These are phyloP conservation scores for Serranus cabrilla DNA, from an alignment of 2,797 vertebrate species.

Conservation along the genomic window DNA sequence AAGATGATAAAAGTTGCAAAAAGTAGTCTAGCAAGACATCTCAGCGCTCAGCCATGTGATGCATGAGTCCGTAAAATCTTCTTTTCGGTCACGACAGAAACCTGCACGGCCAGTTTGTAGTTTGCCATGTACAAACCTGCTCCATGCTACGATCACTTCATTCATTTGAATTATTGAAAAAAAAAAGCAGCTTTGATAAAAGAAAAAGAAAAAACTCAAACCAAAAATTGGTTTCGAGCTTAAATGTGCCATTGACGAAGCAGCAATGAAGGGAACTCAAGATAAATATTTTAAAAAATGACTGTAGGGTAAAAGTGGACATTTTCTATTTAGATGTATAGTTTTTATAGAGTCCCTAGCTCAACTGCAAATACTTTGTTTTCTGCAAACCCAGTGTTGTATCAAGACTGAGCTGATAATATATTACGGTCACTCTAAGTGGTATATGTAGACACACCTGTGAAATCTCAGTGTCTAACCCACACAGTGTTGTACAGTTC, in stretches of 20 bases:
- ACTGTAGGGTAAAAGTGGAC: conserved; percentile 20
- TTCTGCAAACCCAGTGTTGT: conserved; percentile 54
- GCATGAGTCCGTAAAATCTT: conserved; percentile 57
- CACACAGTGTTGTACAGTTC: conserved; percentile 12
- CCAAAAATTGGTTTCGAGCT: conserved; percentile 54
- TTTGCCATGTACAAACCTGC: conserved; percentile 27
- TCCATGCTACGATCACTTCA: conserved; percentile 16
- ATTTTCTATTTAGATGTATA: conserved; percentile 77
- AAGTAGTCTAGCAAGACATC: conserved; percentile 1
- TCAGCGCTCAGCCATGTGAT: conserved; percentile 1
- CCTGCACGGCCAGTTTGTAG: conserved; percentile 60
- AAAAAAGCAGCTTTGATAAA: conserved; percentile 36
- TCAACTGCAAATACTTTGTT: conserved; percentile 32
- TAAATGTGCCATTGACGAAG: conserved; percentile 60
- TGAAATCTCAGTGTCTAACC: conserved; percentile 43
- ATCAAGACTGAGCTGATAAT: conserved; percentile 32
- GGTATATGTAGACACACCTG: conserved; percentile 34
- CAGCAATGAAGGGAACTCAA: conserved; percentile 24
- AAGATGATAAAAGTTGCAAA: conserved; percentile 8
- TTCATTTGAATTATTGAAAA: conserved; percentile 24
- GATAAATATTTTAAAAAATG: conserved; percentile 16
- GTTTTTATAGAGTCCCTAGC: conserved; percentile 70
- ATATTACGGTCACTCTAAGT: conserved; percentile 24
- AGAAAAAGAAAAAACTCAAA: conserved; percentile 16
- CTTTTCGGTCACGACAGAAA: conserved; percentile 39